These are phyloP conservation scores for Sorex araneus DNA, from an alignment of 2,113 vertebrate genomes.

Conservation along the genomic window DNA sequence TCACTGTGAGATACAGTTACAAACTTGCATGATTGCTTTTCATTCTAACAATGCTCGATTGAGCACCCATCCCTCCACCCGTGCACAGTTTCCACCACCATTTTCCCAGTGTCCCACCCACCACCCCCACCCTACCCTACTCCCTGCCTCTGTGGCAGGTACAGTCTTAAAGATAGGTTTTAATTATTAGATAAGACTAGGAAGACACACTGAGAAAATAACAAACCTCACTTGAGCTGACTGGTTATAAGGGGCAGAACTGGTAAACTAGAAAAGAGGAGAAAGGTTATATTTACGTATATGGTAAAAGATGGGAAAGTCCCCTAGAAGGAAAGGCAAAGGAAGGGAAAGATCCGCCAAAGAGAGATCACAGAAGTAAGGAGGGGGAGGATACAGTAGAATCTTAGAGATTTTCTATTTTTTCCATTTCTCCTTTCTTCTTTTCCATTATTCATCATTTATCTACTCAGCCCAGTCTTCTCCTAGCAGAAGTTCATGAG, in stretches of 20 bases:
- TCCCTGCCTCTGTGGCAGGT: no score
- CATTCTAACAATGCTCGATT: no score
- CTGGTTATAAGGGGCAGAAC: not conserved
- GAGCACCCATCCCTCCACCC: no score
- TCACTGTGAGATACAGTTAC: no score
- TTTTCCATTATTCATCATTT: not conserved
- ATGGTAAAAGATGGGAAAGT: not conserved
- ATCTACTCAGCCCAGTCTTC: not conserved
- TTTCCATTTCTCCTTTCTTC: not conserved
- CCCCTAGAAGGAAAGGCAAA: not conserved
- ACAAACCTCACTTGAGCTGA: not conserved
- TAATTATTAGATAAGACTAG: not conserved
- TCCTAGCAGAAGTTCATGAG: not conserved
- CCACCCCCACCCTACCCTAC: no score
- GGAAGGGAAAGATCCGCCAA: not conserved
- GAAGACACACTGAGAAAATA: not conserved
- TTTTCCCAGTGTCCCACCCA: no score
- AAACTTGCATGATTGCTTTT: no score
- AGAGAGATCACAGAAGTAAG: fast-evolving
- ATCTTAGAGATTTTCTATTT: not conserved
- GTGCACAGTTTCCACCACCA: no score
- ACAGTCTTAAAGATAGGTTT: not conserved
- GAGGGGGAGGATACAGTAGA: not conserved
- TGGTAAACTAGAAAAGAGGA: not conserved
- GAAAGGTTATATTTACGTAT: not conserved